These are phyloP conservation scores for Lymantria monacha DNA, from an alignment of 2,888 invertebrate genomes.

Conservation along the genomic window DNA sequence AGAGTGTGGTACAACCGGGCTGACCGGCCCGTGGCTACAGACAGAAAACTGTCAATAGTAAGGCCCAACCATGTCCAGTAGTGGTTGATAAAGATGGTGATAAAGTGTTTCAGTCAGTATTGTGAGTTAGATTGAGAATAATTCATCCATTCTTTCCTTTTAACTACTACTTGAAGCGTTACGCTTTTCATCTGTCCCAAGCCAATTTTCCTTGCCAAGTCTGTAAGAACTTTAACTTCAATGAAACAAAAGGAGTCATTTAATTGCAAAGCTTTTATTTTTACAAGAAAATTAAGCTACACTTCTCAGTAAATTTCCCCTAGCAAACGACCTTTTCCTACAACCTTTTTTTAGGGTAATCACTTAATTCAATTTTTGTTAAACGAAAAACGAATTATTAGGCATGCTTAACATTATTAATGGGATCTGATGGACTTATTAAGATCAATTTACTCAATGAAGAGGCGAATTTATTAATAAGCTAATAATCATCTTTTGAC, in stretches of 20 bases:
- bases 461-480: conserved; percentile 24
- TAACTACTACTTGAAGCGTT: too few relatives aligned
- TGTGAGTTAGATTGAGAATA: too few relatives aligned
- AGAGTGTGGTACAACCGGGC: too few relatives aligned
- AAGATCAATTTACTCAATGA: conserved; percentile 14
- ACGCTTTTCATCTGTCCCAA: too few relatives aligned
- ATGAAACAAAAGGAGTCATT: not conserved
- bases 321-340: not conserved
- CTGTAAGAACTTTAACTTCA: not conserved
- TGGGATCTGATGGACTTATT: conserved; percentile 14
- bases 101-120: too few relatives aligned
- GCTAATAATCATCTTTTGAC: conserved; percentile 13
- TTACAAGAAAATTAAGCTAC: not conserved
- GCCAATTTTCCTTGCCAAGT: too few relatives aligned
- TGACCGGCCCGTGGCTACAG: too few relatives aligned
- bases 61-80: too few relatives aligned
- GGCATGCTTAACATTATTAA: conserved; percentile 14
- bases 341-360: conserved; percentile 5
- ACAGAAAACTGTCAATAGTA: too few relatives aligned
- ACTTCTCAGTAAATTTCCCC: not conserved
- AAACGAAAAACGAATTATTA: conserved; percentile 12
- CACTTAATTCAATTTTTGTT: conserved; percentile 5
- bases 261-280: not conserved
- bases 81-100: too few relatives aligned
- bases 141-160: too few relatives aligned